Conservation (phyloP, 37 sponge, comb jelly and placozoan genomes). For the Lycopodina hypogea region DNA sequence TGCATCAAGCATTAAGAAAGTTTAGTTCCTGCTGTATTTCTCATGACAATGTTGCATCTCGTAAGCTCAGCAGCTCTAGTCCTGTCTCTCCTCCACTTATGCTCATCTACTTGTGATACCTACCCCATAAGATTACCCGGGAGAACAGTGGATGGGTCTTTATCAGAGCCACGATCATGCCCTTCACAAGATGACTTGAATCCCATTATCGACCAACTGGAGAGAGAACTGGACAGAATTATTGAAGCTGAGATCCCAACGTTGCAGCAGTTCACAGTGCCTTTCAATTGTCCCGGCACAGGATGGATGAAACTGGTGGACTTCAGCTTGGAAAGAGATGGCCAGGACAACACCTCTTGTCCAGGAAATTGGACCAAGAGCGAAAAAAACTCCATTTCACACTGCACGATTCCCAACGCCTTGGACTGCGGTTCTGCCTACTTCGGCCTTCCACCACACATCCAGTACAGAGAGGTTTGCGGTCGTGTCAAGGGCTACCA, state of each 20-base stretch:
- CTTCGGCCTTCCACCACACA: neutral
- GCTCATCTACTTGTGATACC: neutral
- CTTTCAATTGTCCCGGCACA: neutral
- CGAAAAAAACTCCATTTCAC: neutral
- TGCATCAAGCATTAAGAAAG: too few species aligned
- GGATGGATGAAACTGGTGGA: conserved; percentile 23
- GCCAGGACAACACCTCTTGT: neutral
- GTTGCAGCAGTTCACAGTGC: neutral
- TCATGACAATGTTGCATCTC: too few species aligned
- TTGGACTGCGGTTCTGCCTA: neutral
- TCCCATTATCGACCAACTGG: neutral
- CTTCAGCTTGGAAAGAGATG: conserved; percentile 18
- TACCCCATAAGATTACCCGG: neutral
- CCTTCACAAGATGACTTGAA: neutral
- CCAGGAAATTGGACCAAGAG: conserved; percentile 2
- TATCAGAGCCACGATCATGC: neutral
- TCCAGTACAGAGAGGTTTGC: conserved; percentile 6
- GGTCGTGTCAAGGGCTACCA: conserved; percentile 9
- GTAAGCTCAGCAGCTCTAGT: too few species aligned
- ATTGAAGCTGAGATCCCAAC: conserved; percentile 3
- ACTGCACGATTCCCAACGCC: neutral
- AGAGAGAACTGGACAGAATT: neutral
- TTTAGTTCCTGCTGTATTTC: too few species aligned
- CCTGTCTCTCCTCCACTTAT: neutral
- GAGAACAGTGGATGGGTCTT: neutral